Base-by-base conservation (phyloP, 2,113 vertebrate genomes). In the Catharus bicknelli region DNA sequence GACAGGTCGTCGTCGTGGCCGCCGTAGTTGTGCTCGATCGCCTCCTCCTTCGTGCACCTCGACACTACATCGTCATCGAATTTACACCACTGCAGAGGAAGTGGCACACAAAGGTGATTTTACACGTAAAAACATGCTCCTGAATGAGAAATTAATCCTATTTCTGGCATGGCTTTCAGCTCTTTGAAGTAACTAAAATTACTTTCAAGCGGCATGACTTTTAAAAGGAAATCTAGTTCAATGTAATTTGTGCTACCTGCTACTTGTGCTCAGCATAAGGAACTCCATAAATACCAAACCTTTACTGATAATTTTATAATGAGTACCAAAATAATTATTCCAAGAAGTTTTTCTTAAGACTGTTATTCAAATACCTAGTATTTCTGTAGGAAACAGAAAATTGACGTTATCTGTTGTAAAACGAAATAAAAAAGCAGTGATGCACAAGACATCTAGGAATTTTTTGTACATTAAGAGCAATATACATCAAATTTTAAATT, bases 51-150 rank as follows among this genome's bases (percentile, higher is more conserved):
- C 32, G 99, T 99, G 96, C 99, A 99, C 83, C 99, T 97, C 2
- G 99, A 99, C 75, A 99, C 99, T 5, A 99, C 99, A 5, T 99
- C 99, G 0, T 99, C 99, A 6, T 99, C 99, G 64, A 99, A 99
- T 85, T 99, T 99, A 92, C 99, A 99, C 99, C 99, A 99, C 99
- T 99, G 82, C 36, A 43, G 58, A 69, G 64, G 64, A 55, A 79
- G 77, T 4, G 7, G 25, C 6, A 68, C 0, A 57, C 6, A 13
- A 59, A 55, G 4, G 40, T 38, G 16, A 38, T 67, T 77, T 42
- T 25, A 67, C 26, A 86, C 12, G 42, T 13, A 63, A 66, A 78
- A 81, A 19, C 63, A 13, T 11, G 16, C 3, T 85, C 23, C 36
- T 55, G 20, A 76, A 32, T 76, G 74, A 73, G 13, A 73, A 77